Conservation (phyloP, 2,888 invertebrate species). For the Athripsodes cinereus region DNA sequence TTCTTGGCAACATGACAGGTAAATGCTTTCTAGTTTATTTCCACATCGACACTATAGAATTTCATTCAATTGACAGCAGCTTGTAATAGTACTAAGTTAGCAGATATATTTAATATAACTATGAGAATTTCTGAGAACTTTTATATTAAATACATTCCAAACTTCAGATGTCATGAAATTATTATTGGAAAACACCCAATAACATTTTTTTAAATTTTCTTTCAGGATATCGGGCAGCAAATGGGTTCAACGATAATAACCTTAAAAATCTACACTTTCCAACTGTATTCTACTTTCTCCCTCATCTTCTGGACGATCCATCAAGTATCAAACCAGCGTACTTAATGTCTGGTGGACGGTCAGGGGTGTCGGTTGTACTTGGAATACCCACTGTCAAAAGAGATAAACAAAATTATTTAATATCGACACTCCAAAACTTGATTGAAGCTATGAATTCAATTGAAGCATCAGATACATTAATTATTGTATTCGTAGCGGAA, state of each 20-base stretch:
- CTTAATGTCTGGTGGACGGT: constrained; percentile 65
- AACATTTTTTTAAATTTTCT: background rate
- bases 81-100: no score
- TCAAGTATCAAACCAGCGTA: constrained; percentile 73
- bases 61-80: no score
- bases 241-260: constrained; percentile 39
- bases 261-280: constrained; percentile 58
- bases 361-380: constrained; percentile 74
- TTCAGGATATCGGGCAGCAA: constrained; percentile 29
- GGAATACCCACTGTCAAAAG: constrained; percentile 88
- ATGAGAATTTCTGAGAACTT: no score
- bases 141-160: no score
- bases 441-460: constrained; percentile 69
- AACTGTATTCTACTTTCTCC: constrained; percentile 78
- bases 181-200: no score
- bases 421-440: constrained; percentile 79
- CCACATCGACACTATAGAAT: no score
- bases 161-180: no score
- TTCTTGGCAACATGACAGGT: constrained; percentile 26
- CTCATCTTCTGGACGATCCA: constrained; percentile 76
- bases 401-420: constrained; percentile 80
- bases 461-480: constrained; percentile 70
- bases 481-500: constrained; percentile 86
- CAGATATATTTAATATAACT: no score
- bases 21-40: background rate